Percentiles rank a stretch among this genome's conserved stretches.
Evolutionary conservation across 2,113 vertebrate genomes (phyloP).

Genomic region (Lichenostomus cassidix): DNA sequence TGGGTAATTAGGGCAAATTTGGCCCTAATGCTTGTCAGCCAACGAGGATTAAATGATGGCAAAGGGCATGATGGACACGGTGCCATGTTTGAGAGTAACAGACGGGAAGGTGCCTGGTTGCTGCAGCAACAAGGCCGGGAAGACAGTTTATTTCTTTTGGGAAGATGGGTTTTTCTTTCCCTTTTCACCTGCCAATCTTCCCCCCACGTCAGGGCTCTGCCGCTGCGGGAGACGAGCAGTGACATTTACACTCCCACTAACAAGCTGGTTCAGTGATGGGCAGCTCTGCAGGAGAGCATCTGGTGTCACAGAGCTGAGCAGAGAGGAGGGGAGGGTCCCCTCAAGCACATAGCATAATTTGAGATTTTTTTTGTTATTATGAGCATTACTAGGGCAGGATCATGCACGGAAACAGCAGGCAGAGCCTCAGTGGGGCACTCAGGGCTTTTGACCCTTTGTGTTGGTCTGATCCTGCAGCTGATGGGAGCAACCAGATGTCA

Average conservation of each 20-base stretch:
- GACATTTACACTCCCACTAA: conserved; percentile 77
- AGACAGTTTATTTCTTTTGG: neutral
- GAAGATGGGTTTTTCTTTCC: conserved; percentile 57
- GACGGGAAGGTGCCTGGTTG: conserved; percentile 37
- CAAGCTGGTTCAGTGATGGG: conserved; percentile 69
- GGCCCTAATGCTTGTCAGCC: neutral
- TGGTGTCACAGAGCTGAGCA: conserved; percentile 56
- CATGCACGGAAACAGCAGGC: neutral
- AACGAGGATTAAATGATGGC: neutral
- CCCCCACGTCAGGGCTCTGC: conserved; percentile 47
- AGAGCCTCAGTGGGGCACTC: neutral
- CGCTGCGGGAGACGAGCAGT: conserved; percentile 44
- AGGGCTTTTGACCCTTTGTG: neutral
- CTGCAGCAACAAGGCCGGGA: conserved; percentile 66
- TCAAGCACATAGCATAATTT: neutral
- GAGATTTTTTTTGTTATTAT: neutral
- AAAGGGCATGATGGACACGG: neutral
- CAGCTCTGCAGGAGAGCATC: conserved; percentile 50
- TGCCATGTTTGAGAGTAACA: conserved; percentile 41
- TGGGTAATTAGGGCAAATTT: neutral
- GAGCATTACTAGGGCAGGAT: neutral
- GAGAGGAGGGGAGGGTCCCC: neutral
- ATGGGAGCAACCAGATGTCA: neutral
- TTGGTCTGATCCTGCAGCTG: neutral
- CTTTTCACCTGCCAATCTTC: conserved; percentile 72